Base-by-base conservation (phyloP, 1,140 invertebrate genomes). In the Marisa cornuarietis region DNA sequence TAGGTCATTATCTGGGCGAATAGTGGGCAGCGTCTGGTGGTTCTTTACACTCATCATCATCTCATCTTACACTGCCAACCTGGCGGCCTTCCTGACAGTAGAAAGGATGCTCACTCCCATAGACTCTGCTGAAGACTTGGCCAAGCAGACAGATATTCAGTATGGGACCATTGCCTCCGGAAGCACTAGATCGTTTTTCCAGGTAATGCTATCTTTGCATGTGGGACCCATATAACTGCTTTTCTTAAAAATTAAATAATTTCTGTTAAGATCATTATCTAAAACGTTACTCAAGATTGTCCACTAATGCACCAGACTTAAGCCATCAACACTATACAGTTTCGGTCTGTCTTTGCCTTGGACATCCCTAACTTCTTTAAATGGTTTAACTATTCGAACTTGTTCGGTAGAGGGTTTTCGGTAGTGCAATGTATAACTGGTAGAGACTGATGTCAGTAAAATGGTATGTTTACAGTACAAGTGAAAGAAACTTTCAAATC, bases 61-160 rank as follows among this genome's bases (percentile, higher is more conserved):
- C 52, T 90, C 89, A n/a, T 90, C 90, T 13, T 91, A 91, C 83
- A 91, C 90, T 14, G 90, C 90, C 71, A 91, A 91, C 83, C 84
- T 91, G 71, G 90, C 89, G 0, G 90, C 90, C 66, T 91, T 91
- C 76, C 83, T 91, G 11, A 91, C 90, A 13, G 88, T 91, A 10
- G 88, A 90, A 73, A 75, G 88, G 24, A 90, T 90, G 88, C 83
- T 87, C 61, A 87, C 88, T 0, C 90, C 90, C 4, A 89, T 91
- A 54, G 85, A 90, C 65, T 88, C 88, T 18, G 90, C 87, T 9
- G 89, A 90, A 62, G 90, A 91, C 81, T 71, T 91, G 10, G 90
- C 87, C 13, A 89, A 88, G 78, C 90, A 90, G 82, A 89, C 88
- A 2, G 87, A 88, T 69, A 91, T 91, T 61, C 85, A 90, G 66